A percentile compares a stretch with the other conserved stretches of the same genome.
These are phyloP conservation scores for Melipona quadrifasciata DNA, from an alignment of 1,140 invertebrate genomes.

Conservation along the genomic window DNA sequence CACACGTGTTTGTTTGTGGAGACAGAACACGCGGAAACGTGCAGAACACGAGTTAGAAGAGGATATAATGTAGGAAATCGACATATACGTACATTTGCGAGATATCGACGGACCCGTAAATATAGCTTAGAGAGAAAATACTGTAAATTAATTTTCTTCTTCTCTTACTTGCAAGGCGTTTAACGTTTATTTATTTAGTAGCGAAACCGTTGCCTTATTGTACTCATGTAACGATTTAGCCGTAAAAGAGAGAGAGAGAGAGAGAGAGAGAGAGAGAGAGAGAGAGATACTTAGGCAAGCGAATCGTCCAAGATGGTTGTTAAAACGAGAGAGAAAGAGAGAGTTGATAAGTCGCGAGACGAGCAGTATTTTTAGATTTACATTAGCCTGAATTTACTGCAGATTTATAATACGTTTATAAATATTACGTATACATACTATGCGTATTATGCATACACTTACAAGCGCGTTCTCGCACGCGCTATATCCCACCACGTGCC, in stretches of 20 bases:
- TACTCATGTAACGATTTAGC: slow-evolving; percentile 68
- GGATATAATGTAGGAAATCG: slow-evolving; percentile 16
- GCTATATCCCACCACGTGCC: slow-evolving; percentile 16
- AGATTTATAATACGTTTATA: slow-evolving; percentile 68
- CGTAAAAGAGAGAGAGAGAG: slow-evolving; percentile 50
- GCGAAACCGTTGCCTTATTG: slow-evolving; percentile 74
- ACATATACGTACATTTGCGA: slow-evolving; percentile 34
- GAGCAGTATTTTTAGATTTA: slow-evolving; percentile 81
- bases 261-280: not conserved
- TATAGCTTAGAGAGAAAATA: slow-evolving; percentile 48
- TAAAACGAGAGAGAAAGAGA: slow-evolving; percentile 48
- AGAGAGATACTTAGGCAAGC: slow-evolving; percentile 2
- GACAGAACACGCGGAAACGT: not conserved
- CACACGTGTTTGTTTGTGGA: not conserved
- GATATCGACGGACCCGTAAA: slow-evolving; percentile 43
- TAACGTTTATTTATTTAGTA: slow-evolving; percentile 76
- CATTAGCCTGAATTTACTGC: slow-evolving; percentile 74
- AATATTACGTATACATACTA: slow-evolving; percentile 64
- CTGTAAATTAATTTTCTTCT: slow-evolving; percentile 68
- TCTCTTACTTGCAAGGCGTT: slow-evolving; percentile 57
- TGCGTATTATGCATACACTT: too few species aligned
- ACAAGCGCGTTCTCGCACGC: slow-evolving; percentile 19
- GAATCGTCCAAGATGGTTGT: slow-evolving; percentile 5
- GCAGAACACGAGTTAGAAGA: not conserved
- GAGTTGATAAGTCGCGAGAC: slow-evolving; percentile 70